Base-by-base conservation (phyloP, 1,140 invertebrate genomes). In the Sweltsa coloradensis region DNA sequence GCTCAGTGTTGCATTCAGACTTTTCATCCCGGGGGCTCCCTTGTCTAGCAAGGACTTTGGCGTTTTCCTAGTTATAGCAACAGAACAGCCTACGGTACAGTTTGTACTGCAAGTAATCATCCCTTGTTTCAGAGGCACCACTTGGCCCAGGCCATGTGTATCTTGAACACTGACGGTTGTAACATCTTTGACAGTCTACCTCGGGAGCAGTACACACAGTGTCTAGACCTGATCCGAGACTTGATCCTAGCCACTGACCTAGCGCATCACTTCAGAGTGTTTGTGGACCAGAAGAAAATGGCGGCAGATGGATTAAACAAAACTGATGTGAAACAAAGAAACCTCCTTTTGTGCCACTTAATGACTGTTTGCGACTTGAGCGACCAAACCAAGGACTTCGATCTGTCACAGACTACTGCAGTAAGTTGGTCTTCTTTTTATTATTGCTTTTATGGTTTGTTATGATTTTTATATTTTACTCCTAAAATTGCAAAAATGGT, bases 311-410 rank as follows among this genome's bases (percentile, higher is more conserved):
- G 81, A 21, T n/a, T n/a, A n/a, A n/a, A n/a, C n/a, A 73, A 70
- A 47, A 63, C 67, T 3, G 75, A 78, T 55, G 54, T 64, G 1
- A 61, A 74, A 22, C 81, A 89, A 55, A 70, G 68, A 26, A 68
- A 72, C 43, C 67, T 82, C 1, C 65, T 91, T 2, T 70, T 81
- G 27, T 76, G 74, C 50, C 65, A 91, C 50, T 65, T 92, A 14
- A 90, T 93, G 80, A 90, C 86, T 27, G 78, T 81, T 23, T 81
- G 78, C 41, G 89, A 93, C 66, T 69, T 93, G 14, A 84, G 80
- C 23, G 89, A 92, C 64, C 85, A 90, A 62, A 84, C 85, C 18
- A 91, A 91, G 62, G 69, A 75, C 52, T 85, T 80, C 73, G 62
- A 64, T 42, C 70, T 74, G 52, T 72, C 77, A 6, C 80, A 79